Percentiles rank a stretch among this genome's conserved stretches.
These are phyloP conservation scores for Dendrolimus punctatus DNA, from an alignment of 1,140 invertebrate species.

Conservation along the genomic window DNA sequence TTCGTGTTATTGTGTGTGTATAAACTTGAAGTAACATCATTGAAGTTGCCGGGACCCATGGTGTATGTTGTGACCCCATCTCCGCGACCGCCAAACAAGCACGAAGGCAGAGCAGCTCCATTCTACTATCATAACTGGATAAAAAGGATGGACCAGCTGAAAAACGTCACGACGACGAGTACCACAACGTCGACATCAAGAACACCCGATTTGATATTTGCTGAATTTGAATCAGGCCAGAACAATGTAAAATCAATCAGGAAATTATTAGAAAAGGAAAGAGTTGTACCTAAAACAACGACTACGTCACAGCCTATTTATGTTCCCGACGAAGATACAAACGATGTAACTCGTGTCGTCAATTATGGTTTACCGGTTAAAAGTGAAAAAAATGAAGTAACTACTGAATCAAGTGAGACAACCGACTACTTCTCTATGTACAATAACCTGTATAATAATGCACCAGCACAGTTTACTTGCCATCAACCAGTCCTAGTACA, in stretches of 20 bases:
- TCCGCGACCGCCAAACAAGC: constrained; percentile 25
- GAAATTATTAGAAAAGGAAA: constrained; percentile 54
- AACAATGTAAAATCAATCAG: constrained; percentile 52
- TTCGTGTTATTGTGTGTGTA: constrained; percentile 23
- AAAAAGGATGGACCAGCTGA: constrained; percentile 46
- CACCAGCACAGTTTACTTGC: constrained; percentile 28
- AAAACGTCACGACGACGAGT: constrained; percentile 31
- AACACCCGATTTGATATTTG: constrained; percentile 62
- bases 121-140: constrained; percentile 65
- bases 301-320: constrained; percentile 45
- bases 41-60: constrained; percentile 42
- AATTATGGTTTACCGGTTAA: constrained; percentile 32
- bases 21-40: constrained; percentile 22
- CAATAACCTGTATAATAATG: constrained; percentile 37
- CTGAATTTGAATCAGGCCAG: constrained; percentile 51
- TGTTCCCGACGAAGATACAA: constrained; percentile 38
- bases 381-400: constrained; percentile 11
- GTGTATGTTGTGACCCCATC: constrained; percentile 61
- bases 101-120: constrained; percentile 41
- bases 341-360: constrained; percentile 20
- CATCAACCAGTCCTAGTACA: constrained; percentile 23
- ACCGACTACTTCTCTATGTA: constrained; percentile 40
- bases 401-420: constrained; percentile 17
- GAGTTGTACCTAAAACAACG: constrained; percentile 22
- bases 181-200: constrained; percentile 29